These are phyloP conservation scores for Diadema setosum DNA, from an alignment of 35 echinoderm and acorn worm species.

Conservation along the genomic window DNA sequence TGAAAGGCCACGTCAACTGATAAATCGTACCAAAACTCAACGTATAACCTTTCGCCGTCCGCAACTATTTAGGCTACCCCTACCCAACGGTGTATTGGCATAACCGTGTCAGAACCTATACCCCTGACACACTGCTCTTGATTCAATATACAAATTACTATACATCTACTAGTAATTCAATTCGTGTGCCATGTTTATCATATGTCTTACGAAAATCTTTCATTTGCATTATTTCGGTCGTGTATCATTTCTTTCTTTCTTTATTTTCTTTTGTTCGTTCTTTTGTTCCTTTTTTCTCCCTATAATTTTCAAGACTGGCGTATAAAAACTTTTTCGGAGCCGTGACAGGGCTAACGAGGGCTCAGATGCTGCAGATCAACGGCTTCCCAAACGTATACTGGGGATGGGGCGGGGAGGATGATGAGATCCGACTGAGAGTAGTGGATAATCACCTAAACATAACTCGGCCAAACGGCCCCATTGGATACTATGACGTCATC, in stretches of 20 bases:
- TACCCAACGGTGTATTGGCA: no score
- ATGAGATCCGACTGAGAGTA: constrained; percentile 33
- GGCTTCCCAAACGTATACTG: constrained; percentile 6
- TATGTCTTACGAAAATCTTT: no score
- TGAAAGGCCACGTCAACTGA: no score
- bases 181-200: no score
- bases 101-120: no score
- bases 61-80: no score
- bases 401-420: constrained; percentile 28
- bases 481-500: constrained; percentile 70
- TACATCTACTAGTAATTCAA: no score
- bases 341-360: neutral
- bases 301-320: neutral
- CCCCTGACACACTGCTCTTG: no score
- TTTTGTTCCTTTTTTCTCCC: neutral
- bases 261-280: neutral
- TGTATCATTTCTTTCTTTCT: neutral
- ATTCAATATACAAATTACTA: no score
- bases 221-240: no score
- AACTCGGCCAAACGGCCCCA: constrained; percentile 31
- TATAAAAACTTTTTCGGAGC: neutral
- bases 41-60: no score
- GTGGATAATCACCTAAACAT: constrained; percentile 14
- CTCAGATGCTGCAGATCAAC: neutral
- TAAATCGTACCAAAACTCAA: no score